phyloP scores from a whole-genome alignment of 2,113 vertebrate species.

The Protobothrops flavoviridis region DNA sequence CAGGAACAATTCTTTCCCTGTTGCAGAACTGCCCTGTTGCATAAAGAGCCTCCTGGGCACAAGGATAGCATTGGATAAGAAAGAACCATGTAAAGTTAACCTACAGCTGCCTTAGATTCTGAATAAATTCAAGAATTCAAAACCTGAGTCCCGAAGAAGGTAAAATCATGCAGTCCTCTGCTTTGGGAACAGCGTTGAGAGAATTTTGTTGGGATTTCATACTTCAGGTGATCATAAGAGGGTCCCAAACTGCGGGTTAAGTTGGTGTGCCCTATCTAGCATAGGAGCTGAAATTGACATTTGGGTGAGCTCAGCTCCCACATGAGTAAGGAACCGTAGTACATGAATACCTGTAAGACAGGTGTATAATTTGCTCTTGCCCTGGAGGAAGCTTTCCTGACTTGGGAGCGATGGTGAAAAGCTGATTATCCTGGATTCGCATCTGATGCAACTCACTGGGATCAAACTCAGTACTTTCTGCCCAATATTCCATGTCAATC shows the following conservation, averaged over 20 bases:
- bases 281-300: neutral
- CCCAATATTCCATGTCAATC: conserved; percentile 84
- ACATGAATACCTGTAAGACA: conserved; percentile 82
- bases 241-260: neutral
- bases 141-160: neutral
- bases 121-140: neutral
- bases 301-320: neutral
- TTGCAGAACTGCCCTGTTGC: conserved; percentile 45
- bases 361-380: conserved; percentile 77
- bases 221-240: neutral
- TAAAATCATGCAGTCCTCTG: neutral
- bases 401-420: conserved; percentile 82
- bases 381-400: conserved; percentile 80
- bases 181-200: neutral
- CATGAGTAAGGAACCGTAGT: neutral
- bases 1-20: conserved; percentile 56
- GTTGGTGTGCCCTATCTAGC: neutral
- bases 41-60: neutral
- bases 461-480: conserved; percentile 77
- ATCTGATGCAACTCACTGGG: conserved; percentile 79
- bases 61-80: neutral
- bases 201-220: neutral
- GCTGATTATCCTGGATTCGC: conserved; percentile 79
- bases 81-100: neutral
- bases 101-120: neutral